Evolutionary conservation across 2,888 invertebrate species (phyloP).

Genomic region (Limnephilus lunatus): DNA sequence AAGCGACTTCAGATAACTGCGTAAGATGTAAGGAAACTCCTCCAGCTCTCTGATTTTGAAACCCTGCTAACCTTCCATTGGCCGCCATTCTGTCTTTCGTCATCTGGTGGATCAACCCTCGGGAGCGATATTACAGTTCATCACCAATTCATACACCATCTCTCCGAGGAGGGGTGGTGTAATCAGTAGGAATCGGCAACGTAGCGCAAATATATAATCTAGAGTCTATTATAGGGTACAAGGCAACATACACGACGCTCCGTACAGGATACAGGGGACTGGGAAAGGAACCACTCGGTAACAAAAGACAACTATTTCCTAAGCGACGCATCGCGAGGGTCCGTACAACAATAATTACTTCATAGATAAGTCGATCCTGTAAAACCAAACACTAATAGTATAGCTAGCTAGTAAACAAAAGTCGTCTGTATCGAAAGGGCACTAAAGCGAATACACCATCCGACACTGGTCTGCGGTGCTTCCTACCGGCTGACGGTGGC

Average conservation of each 20-base stretch:
- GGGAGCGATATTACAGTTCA: slow-evolving; percentile 28
- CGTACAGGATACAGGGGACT: slow-evolving; percentile 49
- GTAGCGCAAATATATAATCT: slow-evolving; percentile 58
- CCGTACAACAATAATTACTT: slow-evolving; percentile 48
- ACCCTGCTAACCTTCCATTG: slow-evolving; percentile 46
- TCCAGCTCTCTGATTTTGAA: slow-evolving; percentile 44
- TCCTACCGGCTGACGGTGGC: slow-evolving; percentile 11
- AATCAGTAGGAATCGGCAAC: slow-evolving; percentile 55
- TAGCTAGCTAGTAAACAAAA: slow-evolving; percentile 55
- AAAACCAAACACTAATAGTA: slow-evolving; percentile 50
- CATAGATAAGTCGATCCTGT: slow-evolving; percentile 44
- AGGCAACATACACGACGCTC: slow-evolving; percentile 63
- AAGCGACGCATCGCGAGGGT: slow-evolving; percentile 48
- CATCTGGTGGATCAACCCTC: slow-evolving; percentile 21
- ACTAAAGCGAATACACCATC: slow-evolving; percentile 51
- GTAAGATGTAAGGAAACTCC: slow-evolving; percentile 33
- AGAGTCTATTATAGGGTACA: slow-evolving; percentile 60
- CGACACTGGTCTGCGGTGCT: slow-evolving; percentile 9
- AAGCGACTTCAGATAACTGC: slow-evolving; percentile 38
- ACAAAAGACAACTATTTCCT: slow-evolving; percentile 55
- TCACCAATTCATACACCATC: slow-evolving; percentile 50
- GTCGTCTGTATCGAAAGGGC: slow-evolving; percentile 57
- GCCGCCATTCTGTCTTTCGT: neutral
- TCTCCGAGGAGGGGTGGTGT: slow-evolving; percentile 17
- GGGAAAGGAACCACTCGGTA: slow-evolving; percentile 53